phyloP scores from a whole-genome alignment of 1,140 invertebrate genomes.

The Uloborus diversus region DNA sequence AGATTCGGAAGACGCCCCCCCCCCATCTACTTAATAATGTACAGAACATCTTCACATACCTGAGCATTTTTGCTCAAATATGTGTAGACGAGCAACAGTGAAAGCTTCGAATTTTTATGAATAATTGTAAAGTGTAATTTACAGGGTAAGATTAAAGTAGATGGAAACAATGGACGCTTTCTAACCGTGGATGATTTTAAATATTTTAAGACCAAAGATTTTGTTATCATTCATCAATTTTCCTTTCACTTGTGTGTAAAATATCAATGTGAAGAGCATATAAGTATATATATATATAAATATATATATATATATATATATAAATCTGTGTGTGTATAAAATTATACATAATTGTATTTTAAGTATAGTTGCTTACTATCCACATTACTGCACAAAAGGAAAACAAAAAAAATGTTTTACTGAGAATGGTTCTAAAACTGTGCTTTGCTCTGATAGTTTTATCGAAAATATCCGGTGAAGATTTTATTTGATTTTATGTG shows the following conservation, averaged over 20 bases:
- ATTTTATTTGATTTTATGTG: too few species aligned
- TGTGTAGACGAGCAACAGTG: too few species aligned
- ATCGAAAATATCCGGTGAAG: too few species aligned
- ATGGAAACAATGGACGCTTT: neutral
- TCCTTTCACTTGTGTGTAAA: conserved; percentile 30
- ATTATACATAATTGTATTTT: too few species aligned
- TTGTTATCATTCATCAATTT: conserved; percentile 43
- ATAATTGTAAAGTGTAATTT: conserved; percentile 33
- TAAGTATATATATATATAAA: conserved; percentile 25
- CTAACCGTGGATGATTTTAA: conserved; percentile 33
- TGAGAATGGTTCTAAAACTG: too few species aligned
- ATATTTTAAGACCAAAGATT: conserved; percentile 55
- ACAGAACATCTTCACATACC: conserved; percentile 13
- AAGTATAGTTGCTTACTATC: conserved; percentile 46
- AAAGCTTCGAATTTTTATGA: conserved; percentile 39
- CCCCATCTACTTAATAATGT: conserved; percentile 36
- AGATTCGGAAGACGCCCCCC: too few species aligned
- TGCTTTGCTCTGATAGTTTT: too few species aligned
- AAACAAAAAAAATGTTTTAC: too few species aligned
- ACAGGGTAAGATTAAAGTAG: conserved; percentile 41
- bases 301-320: conserved; percentile 28
- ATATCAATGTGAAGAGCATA: conserved; percentile 29
- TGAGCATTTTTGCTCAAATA: neutral
- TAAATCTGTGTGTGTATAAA: too few species aligned
- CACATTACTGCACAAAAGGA: too few species aligned